A percentile compares a stretch with the other conserved stretches of the same genome.
phyloP scores from a whole-genome alignment of 2,888 invertebrate genomes.

The Philonicus albiceps region DNA sequence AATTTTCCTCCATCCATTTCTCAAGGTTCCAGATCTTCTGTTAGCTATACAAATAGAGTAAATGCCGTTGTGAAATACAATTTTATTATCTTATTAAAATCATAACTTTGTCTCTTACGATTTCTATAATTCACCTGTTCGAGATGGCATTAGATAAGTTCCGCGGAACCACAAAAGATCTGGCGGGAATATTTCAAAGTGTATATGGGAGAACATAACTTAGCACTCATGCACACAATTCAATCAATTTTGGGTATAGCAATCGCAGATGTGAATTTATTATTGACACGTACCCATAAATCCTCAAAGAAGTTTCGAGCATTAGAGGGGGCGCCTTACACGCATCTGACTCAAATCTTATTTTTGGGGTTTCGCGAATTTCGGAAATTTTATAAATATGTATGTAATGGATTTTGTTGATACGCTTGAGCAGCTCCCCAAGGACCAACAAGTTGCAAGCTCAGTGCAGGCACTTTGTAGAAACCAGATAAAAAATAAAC shows the following conservation, averaged over 20 bases:
- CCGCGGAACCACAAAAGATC: background rate
- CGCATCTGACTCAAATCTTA: constrained; percentile 33
- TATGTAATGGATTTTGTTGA: background rate
- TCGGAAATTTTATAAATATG: constrained; percentile 32
- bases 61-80: too few relatives aligned
- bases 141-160: background rate
- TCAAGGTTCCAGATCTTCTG: too few relatives aligned
- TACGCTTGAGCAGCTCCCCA: background rate
- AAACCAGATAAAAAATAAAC: background rate
- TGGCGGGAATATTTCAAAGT: background rate
- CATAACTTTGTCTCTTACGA: too few relatives aligned
- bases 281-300: constrained; percentile 46
- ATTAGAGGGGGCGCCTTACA: constrained; percentile 16
- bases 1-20: too few relatives aligned
- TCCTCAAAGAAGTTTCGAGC: constrained; percentile 35
- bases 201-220: background rate
- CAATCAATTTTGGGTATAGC: background rate
- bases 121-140: too few relatives aligned
- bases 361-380: constrained; percentile 40
- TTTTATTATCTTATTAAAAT: too few relatives aligned
- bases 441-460: background rate
- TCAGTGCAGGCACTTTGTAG: background rate
- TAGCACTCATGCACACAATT: background rate
- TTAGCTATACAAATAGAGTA: too few relatives aligned
- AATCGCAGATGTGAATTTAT: constrained; percentile 46